Evolutionary conservation across 2,888 invertebrate genomes (phyloP).

Genomic region (Cenopis cana): DNA sequence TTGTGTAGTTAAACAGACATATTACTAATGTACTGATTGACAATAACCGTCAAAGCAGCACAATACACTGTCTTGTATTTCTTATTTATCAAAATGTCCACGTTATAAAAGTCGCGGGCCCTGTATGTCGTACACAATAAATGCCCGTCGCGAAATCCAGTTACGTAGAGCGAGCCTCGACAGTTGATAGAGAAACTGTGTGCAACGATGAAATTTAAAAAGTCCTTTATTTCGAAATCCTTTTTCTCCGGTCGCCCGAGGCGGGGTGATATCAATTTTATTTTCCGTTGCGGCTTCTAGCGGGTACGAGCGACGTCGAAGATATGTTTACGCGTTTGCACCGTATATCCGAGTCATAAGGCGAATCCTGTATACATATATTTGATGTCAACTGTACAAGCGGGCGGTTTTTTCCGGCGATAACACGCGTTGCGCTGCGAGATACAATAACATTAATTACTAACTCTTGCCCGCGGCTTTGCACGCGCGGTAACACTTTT

Average conservation of each 20-base stretch:
- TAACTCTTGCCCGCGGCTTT: conserved; percentile 22
- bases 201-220: conserved; percentile 85
- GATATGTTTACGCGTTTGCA: neutral
- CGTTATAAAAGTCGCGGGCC: conserved; percentile 76
- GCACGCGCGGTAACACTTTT: neutral
- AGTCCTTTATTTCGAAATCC: conserved; percentile 85
- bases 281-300: conserved; percentile 79
- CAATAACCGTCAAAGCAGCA: conserved; percentile 55
- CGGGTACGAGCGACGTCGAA: conserved; percentile 30
- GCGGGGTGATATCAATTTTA: conserved; percentile 83
- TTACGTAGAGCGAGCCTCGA: conserved; percentile 80
- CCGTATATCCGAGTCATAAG: neutral
- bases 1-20: neutral
- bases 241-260: conserved; percentile 82
- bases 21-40: conserved; percentile 56
- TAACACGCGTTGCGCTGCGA: conserved; percentile 34
- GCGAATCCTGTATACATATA: neutral
- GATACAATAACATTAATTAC: conserved; percentile 40
- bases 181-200: conserved; percentile 85
- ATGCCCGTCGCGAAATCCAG: conserved; percentile 80
- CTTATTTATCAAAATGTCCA: conserved; percentile 65
- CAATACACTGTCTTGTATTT: conserved; percentile 61
- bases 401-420: conserved; percentile 45
- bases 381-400: conserved; percentile 16
- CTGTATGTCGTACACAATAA: conserved; percentile 81